phyloP scores from a whole-genome alignment of 2,888 invertebrate species.

The Parascotia fuliginaria region DNA sequence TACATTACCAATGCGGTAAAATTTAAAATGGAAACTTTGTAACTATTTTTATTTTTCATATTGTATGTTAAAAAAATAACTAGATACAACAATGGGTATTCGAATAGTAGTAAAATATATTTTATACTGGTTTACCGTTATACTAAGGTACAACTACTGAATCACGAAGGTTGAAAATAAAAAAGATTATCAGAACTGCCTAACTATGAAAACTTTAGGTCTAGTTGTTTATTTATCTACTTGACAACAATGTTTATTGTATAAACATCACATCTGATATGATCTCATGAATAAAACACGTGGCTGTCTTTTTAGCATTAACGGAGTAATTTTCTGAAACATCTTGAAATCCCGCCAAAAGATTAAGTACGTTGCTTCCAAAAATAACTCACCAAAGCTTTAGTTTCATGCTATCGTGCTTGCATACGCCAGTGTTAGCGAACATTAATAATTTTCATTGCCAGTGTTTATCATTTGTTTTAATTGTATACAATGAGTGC shows the following conservation, averaged over 20 bases:
- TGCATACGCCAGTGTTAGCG: conserved; percentile 44
- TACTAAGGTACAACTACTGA: no score
- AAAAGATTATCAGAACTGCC: no score
- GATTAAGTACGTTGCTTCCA: conserved; percentile 59
- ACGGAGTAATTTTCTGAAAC: conserved; percentile 41
- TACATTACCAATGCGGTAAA: background rate
- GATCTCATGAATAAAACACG: background rate
- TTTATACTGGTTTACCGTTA: no score
- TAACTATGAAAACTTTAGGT: no score
- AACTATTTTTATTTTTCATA: no score
- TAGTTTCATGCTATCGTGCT: conserved; percentile 66
- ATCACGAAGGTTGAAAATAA: no score
- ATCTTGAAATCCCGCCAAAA: conserved; percentile 79
- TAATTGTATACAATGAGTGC: conserved; percentile 66
- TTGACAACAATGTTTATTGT: no score
- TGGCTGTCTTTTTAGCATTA: conserved; percentile 8
- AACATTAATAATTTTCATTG: conserved; percentile 9
- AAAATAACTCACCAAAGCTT: conserved; percentile 73
- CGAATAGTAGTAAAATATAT: no score
- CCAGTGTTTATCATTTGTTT: background rate
- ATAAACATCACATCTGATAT: background rate
- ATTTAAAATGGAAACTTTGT: background rate
- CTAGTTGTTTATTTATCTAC: no score
- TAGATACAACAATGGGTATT: no score
- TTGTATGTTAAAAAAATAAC: no score